Percentiles rank a stretch among this genome's conserved stretches.
phyloP scores from a whole-genome alignment of 2,888 invertebrate species.

The Bembecia ichneumoniformis region DNA sequence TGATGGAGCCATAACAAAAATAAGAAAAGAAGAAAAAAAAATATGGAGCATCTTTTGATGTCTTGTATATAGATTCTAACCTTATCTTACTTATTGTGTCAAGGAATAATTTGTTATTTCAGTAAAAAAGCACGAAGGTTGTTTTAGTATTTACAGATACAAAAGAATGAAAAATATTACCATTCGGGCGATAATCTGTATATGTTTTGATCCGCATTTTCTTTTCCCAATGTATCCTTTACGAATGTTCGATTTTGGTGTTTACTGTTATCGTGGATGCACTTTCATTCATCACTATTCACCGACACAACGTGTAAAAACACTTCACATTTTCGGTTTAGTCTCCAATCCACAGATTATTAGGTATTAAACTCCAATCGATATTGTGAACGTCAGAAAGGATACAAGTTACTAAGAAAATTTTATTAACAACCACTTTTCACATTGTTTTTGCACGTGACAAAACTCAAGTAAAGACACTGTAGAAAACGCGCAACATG shows the following conservation, averaged over 20 bases:
- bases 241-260: conserved; percentile 41
- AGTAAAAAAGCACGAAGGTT: background rate
- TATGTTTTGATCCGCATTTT: conserved; percentile 69
- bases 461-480: conserved; percentile 72
- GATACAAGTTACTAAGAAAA: conserved; percentile 67
- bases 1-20: too few species aligned
- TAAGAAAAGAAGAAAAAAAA: too few species aligned
- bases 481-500: conserved; percentile 38
- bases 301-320: conserved; percentile 46
- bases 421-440: conserved; percentile 71
- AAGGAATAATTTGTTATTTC: too few species aligned
- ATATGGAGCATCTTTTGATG: too few species aligned
- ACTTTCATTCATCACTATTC: conserved; percentile 65
- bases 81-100: too few species aligned
- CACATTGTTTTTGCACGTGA: conserved; percentile 71
- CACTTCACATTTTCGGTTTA: conserved; percentile 63
- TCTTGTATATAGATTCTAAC: too few species aligned
- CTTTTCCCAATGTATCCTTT: conserved; percentile 70
- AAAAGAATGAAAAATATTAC: conserved; percentile 33
- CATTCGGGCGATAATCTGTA: conserved; percentile 67
- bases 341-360: too few species aligned
- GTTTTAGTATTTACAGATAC: background rate
- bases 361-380: too few species aligned
- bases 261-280: conserved; percentile 50
- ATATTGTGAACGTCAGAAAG: conserved; percentile 53